Evolutionary conservation across 2,113 vertebrate genomes (phyloP), one percentile per base, ranked within the genome.

Genomic region (Microcebus griseorufus): DNA sequence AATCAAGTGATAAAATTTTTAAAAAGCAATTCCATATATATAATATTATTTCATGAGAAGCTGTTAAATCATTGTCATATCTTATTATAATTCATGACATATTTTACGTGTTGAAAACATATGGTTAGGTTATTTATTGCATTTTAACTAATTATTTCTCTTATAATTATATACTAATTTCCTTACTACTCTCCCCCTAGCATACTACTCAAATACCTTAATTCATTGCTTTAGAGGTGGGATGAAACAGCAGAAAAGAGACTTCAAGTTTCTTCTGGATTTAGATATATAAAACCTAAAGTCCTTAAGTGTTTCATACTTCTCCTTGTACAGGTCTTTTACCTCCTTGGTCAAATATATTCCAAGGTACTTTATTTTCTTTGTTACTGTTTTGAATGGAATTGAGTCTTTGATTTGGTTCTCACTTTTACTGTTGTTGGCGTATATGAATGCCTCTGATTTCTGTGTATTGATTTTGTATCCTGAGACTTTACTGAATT

Each of bases 91-190:
- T 82, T 60, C 18, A 65, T 78, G 39, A 17, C 13, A 90, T 60
- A 9, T 73, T 92, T 69, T 94, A 16, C 93, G 58, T 94, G 34
- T 85, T 88, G 39, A 55, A 95, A 83, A 39, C 9, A 80, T 82
- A 42, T 34, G 17, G 23, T 51, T n/a, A 90, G 29, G 18, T 87
- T 87, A 58, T 64, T 89, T 69, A 92, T 79, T 94, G 82, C 75
- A 92, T 53, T 92, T 96, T 70, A 91, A 60, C 9, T 75, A 73
- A 53, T 72, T 81, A 80, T 88, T 94, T 94, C 32, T 48, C 73
- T 94, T 9, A 67, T 87, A 73, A 92, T 67, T 73, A 82, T 18
- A 12, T 48, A n/a, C 85, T 51, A n/a, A 3, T 42, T 91, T 34
- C 10, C n/a, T 83, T 42, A 93, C 25, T 16, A 85, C 11, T 39